These are phyloP conservation scores for Apostichopus leukothele DNA, from an alignment of 53 echinoderm and acorn worm genomes.

Conservation along the genomic window DNA sequence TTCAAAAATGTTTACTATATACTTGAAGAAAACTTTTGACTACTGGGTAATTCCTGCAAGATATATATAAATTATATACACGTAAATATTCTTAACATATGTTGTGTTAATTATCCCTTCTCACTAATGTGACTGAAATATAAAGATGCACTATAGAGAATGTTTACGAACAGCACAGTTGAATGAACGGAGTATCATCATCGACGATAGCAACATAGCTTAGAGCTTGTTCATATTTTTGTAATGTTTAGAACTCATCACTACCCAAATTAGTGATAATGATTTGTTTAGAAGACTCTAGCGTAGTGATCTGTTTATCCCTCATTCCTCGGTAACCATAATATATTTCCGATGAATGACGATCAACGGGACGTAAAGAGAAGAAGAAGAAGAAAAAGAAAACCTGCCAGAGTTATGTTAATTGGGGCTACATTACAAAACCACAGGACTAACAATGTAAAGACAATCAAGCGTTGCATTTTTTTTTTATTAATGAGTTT, in stretches of 20 bases:
- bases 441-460: neutral
- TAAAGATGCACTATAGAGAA: no score
- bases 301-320: neutral
- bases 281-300: constrained; percentile 17
- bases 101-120: no score
- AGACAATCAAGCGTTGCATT: no score
- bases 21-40: no score
- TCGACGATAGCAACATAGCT: neutral
- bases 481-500: no score
- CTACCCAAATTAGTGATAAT: constrained; percentile 22
- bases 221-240: neutral
- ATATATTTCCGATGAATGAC: neutral
- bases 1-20: no score
- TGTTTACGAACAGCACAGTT: neutral
- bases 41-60: no score
- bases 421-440: neutral
- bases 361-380: neutral
- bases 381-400: no score
- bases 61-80: no score
- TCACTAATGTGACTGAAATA: no score
- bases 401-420: neutral
- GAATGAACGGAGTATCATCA: neutral
- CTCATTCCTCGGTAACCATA: neutral
- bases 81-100: no score
- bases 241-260: constrained; percentile 20